Conservation (phyloP, 2,888 invertebrate genomes). For the Eutolmus rufibarbis region DNA sequence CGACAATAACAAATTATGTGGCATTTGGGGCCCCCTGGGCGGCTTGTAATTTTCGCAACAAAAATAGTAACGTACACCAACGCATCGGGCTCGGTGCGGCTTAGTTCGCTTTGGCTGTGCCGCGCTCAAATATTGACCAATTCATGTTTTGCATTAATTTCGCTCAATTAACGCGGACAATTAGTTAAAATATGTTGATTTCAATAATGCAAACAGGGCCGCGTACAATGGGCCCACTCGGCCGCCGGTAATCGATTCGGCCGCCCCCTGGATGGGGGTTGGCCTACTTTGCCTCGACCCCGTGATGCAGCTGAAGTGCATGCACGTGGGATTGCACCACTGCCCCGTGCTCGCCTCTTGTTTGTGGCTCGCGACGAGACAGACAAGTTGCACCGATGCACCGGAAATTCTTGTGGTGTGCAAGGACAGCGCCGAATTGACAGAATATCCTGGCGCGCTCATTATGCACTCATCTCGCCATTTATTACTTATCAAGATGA, state of each 20-base stretch:
- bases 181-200: conserved; percentile 42
- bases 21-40: not conserved
- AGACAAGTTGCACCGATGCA: not conserved
- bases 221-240: conserved; percentile 4
- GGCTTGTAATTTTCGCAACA: not conserved
- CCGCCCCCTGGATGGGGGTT: not conserved
- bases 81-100: not conserved
- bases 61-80: not conserved
- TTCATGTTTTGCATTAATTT: conserved; percentile 39
- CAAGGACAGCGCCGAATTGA: not conserved
- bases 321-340: not conserved
- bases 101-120: not conserved
- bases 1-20: not conserved
- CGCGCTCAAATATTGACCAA: conserved; percentile 32
- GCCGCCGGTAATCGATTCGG: not conserved
- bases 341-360: not conserved
- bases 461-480: not conserved
- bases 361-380: not conserved
- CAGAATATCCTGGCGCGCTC: not conserved
- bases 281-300: not conserved
- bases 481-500: conserved; percentile 3
- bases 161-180: conserved; percentile 40
- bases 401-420: not conserved
- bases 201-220: conserved; percentile 38
- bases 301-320: not conserved